Percentiles rank a stretch among this genome's conserved stretches.
phyloP scores from a whole-genome alignment of 2,797 vertebrate genomes.

The Glossophaga mutica region DNA sequence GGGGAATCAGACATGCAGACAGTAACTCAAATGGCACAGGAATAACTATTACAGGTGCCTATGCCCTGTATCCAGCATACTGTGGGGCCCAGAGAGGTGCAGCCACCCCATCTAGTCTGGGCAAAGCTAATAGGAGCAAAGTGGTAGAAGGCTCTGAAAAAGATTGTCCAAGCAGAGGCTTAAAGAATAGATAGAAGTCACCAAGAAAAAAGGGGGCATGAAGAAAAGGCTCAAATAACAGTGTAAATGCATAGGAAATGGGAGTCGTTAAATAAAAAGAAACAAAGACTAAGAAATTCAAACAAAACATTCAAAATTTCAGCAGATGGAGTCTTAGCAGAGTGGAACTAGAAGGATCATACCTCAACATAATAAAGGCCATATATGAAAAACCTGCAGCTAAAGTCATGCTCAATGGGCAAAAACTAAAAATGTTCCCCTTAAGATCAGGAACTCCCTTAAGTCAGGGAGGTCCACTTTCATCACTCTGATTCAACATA shows the following conservation, averaged over 20 bases:
- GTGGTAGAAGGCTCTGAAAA: neutral
- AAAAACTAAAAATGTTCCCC: neutral
- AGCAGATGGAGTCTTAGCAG: neutral
- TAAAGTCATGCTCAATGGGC: neutral
- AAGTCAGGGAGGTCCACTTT: neutral
- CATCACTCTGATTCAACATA: too few species aligned
- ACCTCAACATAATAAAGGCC: neutral
- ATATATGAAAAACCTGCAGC: neutral
- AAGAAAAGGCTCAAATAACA: neutral
- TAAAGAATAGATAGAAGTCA: neutral
- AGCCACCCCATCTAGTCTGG: neutral
- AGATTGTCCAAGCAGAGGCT: neutral
- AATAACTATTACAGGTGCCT: neutral
- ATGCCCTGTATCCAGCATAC: neutral
- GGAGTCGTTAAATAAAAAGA: neutral
- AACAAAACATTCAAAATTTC: neutral
- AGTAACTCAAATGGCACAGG: neutral
- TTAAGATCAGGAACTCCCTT: neutral
- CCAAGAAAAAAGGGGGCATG: accelerated
- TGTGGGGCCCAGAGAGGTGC: neutral
- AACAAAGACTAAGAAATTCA: neutral
- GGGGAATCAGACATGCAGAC: neutral
- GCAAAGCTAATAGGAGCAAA: neutral
- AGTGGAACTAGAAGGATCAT: neutral
- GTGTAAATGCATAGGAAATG: neutral